Base-by-base conservation (phyloP, 2,113 vertebrate genomes). In the Phodopus roborovskii region DNA sequence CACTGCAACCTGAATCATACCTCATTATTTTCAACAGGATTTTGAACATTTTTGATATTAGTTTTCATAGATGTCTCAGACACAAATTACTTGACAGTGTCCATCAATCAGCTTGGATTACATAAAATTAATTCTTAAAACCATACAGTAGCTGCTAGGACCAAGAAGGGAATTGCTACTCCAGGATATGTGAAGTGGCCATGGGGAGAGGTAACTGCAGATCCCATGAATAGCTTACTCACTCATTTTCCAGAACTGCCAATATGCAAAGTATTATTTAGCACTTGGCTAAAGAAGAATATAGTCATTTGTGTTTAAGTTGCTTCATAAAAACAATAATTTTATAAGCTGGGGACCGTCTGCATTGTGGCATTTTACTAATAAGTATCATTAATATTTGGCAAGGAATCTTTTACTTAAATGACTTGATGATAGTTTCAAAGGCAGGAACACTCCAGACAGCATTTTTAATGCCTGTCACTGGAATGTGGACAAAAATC, bases 301-400 rank as follows among this genome's bases (percentile, higher is more conserved):
- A 68, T 2, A 75, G 90, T 94, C 50, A 90, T 93, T 79, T 94
- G 45, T 92, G 33, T 73, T 77, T 33, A 92, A 92, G 92, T 94
- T 78, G 92, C 88, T 95, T 24, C 30, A 19, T 68, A 62, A 94
- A 64, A 94, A 73, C 45, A 66, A 56, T 95, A 94, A 93, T 95
- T 90, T 95, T 92, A 90, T 85, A 97, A 75, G 87, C 64, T 81
- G 22, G 87, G 81, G 26, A 92, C 90, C 94, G 93, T 97, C 88
- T 91, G 48, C 45, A 96, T 94, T 71, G 85, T 39, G 91, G 58
- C 84, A 82, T 90, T 97, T 96, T 92, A 88, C 94, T 96, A 96
- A 94, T 97, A 96, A 94, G 88, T 60, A 94, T 95, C 96, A 93
- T 96, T 98, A 97, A 96, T 96, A 96, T 81, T 96, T 97, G 94